Base-by-base conservation (phyloP, 2,888 invertebrate species). In the Hedychridium roseum region DNA sequence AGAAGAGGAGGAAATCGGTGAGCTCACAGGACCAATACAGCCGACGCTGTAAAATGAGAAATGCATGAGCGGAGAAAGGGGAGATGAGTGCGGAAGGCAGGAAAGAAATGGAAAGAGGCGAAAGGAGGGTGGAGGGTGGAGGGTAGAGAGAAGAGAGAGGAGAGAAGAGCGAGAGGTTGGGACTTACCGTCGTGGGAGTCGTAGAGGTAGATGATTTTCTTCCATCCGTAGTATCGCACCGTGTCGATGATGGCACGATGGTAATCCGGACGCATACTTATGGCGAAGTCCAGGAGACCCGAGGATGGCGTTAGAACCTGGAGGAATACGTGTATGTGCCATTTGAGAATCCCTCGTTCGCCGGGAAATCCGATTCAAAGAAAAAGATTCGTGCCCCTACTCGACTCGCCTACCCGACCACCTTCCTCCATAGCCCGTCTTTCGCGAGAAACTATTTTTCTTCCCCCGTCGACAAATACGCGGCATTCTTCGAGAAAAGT, bases 211-310 rank as follows among this genome's bases (percentile, higher is more conserved):
- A 94, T 91, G 63, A 95, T 88, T 75, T 89, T 88, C 66, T 87
- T 86, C 95, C 95, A 96, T 34, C 88, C 90, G 80, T 97, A 97
- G 80, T 92, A 90, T 58, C 89, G 85, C 70, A 98, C 94, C 48
- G 96, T 91, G 81, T 97, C 97, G 64, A 97, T 91, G 74, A 98
- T 91, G 48, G 97, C 96, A 72, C 89, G 90, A 80, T 96, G 94
- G 81, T 96, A 96, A 80, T 97, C 92, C 27, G 98, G 97, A 55
- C 95, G 86, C 89, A 98, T 90, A 79, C 93, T 93, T 71, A 94
- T 90, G 41, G 94, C 94, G 76, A 90, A 92, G 81, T 94, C 93
- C 69, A 92, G 84, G 66, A 91, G 86, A n/a, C 93, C 92, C 1
- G 92, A 92, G 12, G 93, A 92, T 21, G 93, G 93, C 7, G 91